Percentiles rank a stretch among this genome's conserved stretches.
Conservation (phyloP, 2,113 vertebrate species). For the Urocolius indicus region DNA sequence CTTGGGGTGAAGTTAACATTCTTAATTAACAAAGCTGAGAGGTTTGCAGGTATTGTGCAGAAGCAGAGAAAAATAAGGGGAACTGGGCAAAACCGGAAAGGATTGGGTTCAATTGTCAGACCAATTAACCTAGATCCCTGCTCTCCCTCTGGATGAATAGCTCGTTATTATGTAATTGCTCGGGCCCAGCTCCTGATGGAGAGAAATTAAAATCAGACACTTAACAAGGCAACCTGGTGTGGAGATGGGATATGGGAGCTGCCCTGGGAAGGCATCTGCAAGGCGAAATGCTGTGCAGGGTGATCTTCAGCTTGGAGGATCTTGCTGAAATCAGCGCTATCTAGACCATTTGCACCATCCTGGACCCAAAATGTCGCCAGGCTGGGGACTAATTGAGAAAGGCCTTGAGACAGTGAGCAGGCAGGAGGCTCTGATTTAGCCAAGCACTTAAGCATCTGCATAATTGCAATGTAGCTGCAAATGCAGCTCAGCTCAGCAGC, state of each 20-base stretch:
- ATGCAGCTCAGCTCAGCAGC: background rate
- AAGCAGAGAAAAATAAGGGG: conserved; percentile 13
- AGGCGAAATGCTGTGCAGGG: background rate
- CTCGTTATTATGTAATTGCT: conserved; percentile 61
- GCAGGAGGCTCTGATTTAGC: background rate
- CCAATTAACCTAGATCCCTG: conserved; percentile 62
- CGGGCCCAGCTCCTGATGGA: conserved; percentile 17
- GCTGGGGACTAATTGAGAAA: background rate
- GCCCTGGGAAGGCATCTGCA: background rate
- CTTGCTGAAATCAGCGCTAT: background rate
- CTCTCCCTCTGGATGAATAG: conserved; percentile 55
- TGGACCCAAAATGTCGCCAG: background rate
- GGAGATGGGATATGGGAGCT: background rate
- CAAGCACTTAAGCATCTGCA: background rate
- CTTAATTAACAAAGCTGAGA: conserved; percentile 64
- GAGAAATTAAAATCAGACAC: conserved; percentile 63
- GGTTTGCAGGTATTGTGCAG: conserved; percentile 19
- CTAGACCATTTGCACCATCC: background rate
- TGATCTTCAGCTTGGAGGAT: background rate
- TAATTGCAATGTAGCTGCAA: background rate
- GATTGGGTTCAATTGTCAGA: conserved; percentile 56
- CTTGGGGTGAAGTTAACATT: conserved; percentile 54
- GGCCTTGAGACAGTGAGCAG: background rate
- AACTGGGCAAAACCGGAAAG: conserved; percentile 62
- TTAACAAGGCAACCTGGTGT: conserved; percentile 41